Percentiles rank a stretch among this genome's conserved stretches.
Evolutionary conservation across 2,113 vertebrate species (phyloP).

Genomic region (Peromyscus californicus): DNA sequence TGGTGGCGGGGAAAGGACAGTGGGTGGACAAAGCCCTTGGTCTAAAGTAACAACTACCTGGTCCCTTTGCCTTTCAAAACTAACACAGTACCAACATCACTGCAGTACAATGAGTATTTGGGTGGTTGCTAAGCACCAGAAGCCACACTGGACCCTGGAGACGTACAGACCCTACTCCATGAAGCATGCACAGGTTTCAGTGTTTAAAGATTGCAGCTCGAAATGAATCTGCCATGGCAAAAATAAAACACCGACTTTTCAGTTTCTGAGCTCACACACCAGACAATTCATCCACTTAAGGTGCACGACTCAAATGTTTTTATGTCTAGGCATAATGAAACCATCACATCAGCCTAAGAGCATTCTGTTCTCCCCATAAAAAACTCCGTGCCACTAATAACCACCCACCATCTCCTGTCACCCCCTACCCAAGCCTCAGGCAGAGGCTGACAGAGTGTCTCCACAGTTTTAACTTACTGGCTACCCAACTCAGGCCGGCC

Average conservation of each 20-base stretch:
- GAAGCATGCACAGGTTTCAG: not conserved
- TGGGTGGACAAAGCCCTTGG: not conserved
- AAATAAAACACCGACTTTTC: not conserved
- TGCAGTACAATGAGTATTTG: conserved; percentile 6
- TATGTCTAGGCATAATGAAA: not conserved
- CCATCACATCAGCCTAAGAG: not conserved
- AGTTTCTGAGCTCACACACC: not conserved
- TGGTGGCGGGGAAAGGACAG: not conserved
- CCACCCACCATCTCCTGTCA: not conserved
- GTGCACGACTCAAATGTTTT: not conserved
- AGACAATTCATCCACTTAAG: not conserved
- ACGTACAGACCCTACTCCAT: not conserved
- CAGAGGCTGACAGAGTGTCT: not conserved
- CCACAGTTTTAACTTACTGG: not conserved
- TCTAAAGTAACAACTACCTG: not conserved
- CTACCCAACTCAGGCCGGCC: not conserved
- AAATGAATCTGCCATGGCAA: not conserved
- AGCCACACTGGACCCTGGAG: not conserved
- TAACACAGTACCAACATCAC: not conserved
- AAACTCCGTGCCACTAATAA: not conserved
- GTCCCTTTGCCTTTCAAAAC: not conserved
- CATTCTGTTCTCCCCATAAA: not conserved
- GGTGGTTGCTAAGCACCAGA: not conserved
- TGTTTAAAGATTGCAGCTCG: not conserved
- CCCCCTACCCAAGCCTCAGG: not conserved